phyloP scores from a whole-genome alignment of 92 coral and sea anemone species.

The Phenganax subtilis region DNA sequence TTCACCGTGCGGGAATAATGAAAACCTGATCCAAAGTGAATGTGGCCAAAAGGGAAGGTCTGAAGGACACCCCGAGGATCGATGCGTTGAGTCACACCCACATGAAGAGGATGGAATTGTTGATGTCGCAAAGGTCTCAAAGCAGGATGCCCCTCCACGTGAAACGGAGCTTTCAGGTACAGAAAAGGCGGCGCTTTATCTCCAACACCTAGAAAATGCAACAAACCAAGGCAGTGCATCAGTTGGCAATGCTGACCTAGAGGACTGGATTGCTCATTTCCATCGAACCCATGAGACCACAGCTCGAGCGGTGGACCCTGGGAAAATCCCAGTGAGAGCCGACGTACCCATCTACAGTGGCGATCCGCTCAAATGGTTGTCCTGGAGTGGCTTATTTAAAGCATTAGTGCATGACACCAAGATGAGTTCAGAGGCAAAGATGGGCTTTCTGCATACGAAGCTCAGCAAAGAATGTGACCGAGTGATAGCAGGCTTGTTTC shows the following conservation, averaged over 20 bases:
- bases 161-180: neutral
- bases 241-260: neutral
- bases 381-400: constrained; percentile 32
- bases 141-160: neutral
- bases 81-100: neutral
- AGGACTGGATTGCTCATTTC: constrained; percentile 30
- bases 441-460: constrained; percentile 29
- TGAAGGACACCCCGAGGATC: neutral
- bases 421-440: constrained; percentile 33
- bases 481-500: constrained; percentile 32
- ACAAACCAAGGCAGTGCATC: neutral
- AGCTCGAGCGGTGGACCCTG: constrained; percentile 25
- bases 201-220: constrained; percentile 2
- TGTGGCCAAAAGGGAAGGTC: neutral
- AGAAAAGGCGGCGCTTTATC: constrained; percentile 27
- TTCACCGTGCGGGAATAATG: neutral
- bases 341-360: constrained; percentile 28
- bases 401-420: constrained; percentile 32
- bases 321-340: constrained; percentile 28
- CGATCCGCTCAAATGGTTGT: constrained; percentile 32
- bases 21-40: no score
- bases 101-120: neutral
- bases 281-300: neutral
- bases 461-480: constrained; percentile 21
- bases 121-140: neutral